Base-by-base conservation (phyloP, 2,113 vertebrate genomes). In the Nesoenas mayeri region DNA sequence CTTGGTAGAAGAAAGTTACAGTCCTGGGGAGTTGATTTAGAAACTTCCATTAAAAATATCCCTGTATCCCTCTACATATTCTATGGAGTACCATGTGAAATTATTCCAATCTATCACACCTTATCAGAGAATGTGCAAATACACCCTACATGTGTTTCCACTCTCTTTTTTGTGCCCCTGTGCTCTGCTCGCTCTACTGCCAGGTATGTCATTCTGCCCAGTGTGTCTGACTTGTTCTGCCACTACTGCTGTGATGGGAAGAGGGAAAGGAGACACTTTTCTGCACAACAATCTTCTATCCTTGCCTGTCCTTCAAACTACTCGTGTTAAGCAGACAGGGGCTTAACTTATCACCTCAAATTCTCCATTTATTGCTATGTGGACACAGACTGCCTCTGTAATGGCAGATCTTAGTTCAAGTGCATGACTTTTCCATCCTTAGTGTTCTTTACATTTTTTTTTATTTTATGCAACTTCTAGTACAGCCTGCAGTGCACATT, bases 51-150 rank as follows among this genome's bases (percentile, higher is more conserved):
- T 38, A 38, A 78, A 94, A 81, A 42, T 32, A 50, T 11, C 51
- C 21, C n/a, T 80, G 19, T 16, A 51, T 10, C 9, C 7, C 2
- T 86, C 18, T 44, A 2, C 21, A 42, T 8, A 54, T 9, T 31
- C 29, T 34, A 25, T 0, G 4, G 12, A 90, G 11, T n/a, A 60
- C 4, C 11, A 24, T 0, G 0, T 44, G 15, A 12, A 32, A 56
- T 42, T 79, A 56, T 56, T 89, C 28, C 51, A 31, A 62, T 67
- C 31, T 71, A 36, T n/a, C 22, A 44, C 14, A 40, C 38, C 25
- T 79, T 32, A 60, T 18, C 12, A 78, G 20, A 89, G 42, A 71
- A 67, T 10, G 6, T 29, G 16, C 15, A 71, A 91, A 36, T 26
- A 14, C 14, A 4, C 5, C 15, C 21, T 34, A 6, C 24, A 3